These are phyloP conservation scores for Chionomys nivalis DNA, from an alignment of 2,113 vertebrate species.

Conservation along the genomic window DNA sequence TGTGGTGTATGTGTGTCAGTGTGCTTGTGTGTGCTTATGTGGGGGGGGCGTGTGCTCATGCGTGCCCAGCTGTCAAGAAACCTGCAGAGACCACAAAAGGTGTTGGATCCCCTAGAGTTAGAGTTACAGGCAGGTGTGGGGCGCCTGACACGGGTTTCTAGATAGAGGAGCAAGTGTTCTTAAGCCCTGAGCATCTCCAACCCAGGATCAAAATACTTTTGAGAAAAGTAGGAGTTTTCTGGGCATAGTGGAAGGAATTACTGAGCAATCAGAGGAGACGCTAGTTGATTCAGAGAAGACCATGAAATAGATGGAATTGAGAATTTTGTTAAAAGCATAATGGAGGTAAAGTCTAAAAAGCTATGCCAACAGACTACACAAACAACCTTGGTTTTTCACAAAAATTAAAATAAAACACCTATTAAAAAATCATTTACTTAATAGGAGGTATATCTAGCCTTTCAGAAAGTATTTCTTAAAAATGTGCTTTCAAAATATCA, in stretches of 20 bases:
- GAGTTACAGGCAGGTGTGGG: neutral
- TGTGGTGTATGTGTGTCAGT: neutral
- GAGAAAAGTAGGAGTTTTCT: neutral
- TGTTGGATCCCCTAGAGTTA: neutral
- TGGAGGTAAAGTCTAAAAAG: neutral
- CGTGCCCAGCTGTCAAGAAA: neutral
- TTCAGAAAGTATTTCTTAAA: constrained; percentile 35
- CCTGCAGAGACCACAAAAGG: neutral
- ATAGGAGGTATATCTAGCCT: neutral
- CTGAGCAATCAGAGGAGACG: neutral
- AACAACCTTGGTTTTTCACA: neutral
- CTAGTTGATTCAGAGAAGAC: neutral
- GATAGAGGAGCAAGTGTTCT: neutral
- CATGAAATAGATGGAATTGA: neutral
- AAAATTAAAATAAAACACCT: neutral
- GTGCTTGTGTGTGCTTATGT: neutral
- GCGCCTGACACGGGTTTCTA: neutral
- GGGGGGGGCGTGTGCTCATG: too few species aligned
- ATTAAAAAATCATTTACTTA: neutral
- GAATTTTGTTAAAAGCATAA: constrained; percentile 14
- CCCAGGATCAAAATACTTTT: neutral
- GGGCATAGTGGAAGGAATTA: neutral
- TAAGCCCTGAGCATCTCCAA: neutral
- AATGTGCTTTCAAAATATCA: constrained; percentile 28
- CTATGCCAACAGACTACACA: neutral